Base-by-base conservation (phyloP, 2,888 invertebrate species). In the Xestia ashworthii region DNA sequence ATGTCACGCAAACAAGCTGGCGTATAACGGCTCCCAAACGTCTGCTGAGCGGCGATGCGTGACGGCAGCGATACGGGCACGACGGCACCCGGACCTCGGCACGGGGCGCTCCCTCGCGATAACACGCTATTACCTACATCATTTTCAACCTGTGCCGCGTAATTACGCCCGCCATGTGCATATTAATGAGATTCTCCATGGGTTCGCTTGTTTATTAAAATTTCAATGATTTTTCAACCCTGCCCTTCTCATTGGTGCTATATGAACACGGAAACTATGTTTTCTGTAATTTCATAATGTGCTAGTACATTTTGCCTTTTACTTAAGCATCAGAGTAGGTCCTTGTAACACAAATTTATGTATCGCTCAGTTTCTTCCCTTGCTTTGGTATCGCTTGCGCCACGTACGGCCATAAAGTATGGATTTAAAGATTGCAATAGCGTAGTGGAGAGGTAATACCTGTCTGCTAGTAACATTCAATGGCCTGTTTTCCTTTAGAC, bases 1-100 rank as follows among this genome's bases (percentile, higher is more conserved):
- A 82, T 79, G 83, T 83, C 87, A 84, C 82, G 80, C 84, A 79
- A 83, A 89, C 93, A 92, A 92, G 91, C 93, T 93, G 93, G 90
- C 87, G 85, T 83, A 86, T 93, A 93, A 92, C 92, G 92, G 91
- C 88, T 82, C 80, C 89, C 88, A 88, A 90, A 89, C 86, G 89
- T 89, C 88, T 85, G 88, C 77, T 88, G 88, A 25, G 76, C 77
- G 38, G 69, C 87, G 88, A 90, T 85, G 91, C 91, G 89, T 92
- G 88, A 88, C 90, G 76, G 16, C 75, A 73, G 78, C 71, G 74
- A 73, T 86, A 86, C 88, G 82, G 75, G 64, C 25, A 55, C 78
- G 62, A 69, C 88, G 80, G 64, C 38, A 64, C 78, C 68, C 74
- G 64, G 80, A 83, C 82, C 64, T 44, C 70, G 66, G 86, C 84